phyloP scores from a whole-genome alignment of 2,113 vertebrate genomes.

The human (Homo sapiens) region GRCh38 chr1:221022001-221022500 shows the following conservation, averaged over 20 bases:
- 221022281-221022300: not conserved
- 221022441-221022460: constrained; percentile 79
- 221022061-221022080: too few relatives aligned
- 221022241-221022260: not conserved
- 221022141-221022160: not conserved
- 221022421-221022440: constrained; percentile 73
- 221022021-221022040: too few relatives aligned
- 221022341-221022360: constrained; percentile 49
- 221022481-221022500: constrained; percentile 76
- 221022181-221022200: not conserved
- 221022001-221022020: not conserved
- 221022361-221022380: constrained; percentile 62
- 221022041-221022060: too few relatives aligned
- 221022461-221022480: constrained; percentile 65
- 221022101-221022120: not conserved
- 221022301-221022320: not conserved
- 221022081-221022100: not conserved
- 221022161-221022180: not conserved
- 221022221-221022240: fast-evolving
- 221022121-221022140: not conserved
- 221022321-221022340: not conserved
- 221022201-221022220: not conserved
- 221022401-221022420: constrained; percentile 68
- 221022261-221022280: fast-evolving
- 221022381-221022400: constrained; percentile 78